Conservation (phyloP, 2,797 vertebrate species). For the Orientallactaga sibirica region DNA sequence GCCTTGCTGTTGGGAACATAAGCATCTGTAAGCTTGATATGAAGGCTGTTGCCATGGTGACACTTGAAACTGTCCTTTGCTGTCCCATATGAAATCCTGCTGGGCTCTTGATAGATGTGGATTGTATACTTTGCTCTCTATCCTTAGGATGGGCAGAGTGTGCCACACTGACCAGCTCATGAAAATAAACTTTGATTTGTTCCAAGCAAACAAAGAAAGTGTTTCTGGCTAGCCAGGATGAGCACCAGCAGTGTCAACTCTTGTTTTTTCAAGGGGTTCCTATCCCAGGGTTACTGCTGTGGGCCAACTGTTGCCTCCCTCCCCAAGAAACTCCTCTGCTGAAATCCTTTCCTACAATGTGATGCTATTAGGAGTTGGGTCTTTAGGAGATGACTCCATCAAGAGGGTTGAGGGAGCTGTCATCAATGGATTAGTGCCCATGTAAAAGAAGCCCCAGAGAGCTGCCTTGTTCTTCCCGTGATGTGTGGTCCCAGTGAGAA, state of each 20-base stretch:
- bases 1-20: background rate
- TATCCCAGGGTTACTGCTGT: background rate
- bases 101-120: fast-evolving
- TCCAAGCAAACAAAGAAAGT: background rate
- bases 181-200: background rate
- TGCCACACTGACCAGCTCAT: fast-evolving
- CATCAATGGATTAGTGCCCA: background rate
- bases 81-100: fast-evolving
- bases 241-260: background rate
- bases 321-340: background rate
- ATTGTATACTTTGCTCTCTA: fast-evolving
- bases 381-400: too few relatives aligned
- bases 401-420: background rate
- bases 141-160: background rate
- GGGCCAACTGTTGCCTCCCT: background rate
- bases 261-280: background rate
- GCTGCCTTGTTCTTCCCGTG: background rate
- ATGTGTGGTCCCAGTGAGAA: background rate
- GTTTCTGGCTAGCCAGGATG: background rate
- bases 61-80: background rate
- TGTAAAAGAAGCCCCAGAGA: background rate
- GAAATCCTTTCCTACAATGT: background rate
- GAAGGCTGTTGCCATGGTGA: fast-evolving
- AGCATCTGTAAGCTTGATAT: background rate
- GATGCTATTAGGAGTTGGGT: background rate